phyloP scores from a whole-genome alignment of 2,888 invertebrate species.

The Halictus quadricinctus region DNA sequence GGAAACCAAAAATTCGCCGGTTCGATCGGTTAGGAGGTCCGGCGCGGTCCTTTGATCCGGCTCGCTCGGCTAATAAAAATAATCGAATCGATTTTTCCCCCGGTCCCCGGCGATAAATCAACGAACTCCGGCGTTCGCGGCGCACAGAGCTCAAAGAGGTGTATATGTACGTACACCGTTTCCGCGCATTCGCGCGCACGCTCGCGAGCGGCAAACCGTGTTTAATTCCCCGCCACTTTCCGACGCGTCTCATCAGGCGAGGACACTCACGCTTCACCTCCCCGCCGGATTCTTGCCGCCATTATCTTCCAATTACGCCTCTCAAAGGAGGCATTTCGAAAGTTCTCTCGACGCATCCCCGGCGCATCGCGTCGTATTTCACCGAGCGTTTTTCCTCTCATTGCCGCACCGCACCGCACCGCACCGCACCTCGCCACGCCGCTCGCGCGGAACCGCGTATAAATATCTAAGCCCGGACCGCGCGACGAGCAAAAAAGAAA shows the following conservation, averaged over 20 bases:
- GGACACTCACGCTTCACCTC: neutral
- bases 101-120: neutral
- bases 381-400: conserved; percentile 40
- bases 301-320: conserved; percentile 55
- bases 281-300: conserved; percentile 23
- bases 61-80: neutral
- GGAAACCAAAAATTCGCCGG: neutral
- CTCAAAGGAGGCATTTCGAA: conserved; percentile 52
- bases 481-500: conserved; percentile 29
- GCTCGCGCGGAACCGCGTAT: conserved; percentile 30
- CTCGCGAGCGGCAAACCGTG: neutral
- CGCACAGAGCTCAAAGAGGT: neutral
- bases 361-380: conserved; percentile 39
- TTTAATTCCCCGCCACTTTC: conserved; percentile 25
- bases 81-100: neutral
- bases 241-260: conserved; percentile 1
- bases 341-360: conserved; percentile 36
- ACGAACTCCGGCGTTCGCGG: neutral
- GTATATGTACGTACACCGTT: neutral
- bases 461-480: conserved; percentile 54
- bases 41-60: neutral
- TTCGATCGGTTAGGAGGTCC: neutral
- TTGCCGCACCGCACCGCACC: conserved; percentile 8
- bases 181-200: neutral
- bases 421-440: no score